Percentiles rank a stretch among this genome's conserved stretches.
Conservation (phyloP, 2,113 vertebrate genomes). For the Pollachius pollachius region DNA sequence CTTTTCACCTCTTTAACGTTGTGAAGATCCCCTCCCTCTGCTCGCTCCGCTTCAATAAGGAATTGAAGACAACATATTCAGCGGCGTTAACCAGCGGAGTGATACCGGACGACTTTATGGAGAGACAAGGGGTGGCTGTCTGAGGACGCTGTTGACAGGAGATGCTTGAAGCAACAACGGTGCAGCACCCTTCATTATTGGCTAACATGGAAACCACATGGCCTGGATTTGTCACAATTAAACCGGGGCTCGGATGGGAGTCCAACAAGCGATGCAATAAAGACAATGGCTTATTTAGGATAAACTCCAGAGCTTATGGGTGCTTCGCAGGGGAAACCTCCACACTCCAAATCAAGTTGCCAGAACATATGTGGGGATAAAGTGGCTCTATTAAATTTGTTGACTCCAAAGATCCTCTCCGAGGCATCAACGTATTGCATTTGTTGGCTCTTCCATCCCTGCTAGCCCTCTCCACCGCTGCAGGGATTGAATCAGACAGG, state of each 20-base stretch:
- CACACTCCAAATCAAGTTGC: constrained; percentile 70
- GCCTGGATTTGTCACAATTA: constrained; percentile 75
- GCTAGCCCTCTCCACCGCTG: constrained; percentile 61
- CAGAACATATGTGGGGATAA: constrained; percentile 75
- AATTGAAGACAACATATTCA: constrained; percentile 24
- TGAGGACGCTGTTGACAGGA: constrained; percentile 50
- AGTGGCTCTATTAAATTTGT: constrained; percentile 76
- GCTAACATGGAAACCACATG: constrained; percentile 63
- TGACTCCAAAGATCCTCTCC: constrained; percentile 72
- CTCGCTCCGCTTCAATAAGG: constrained; percentile 24
- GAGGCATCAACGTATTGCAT: constrained; percentile 72
- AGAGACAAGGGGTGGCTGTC: constrained; percentile 29
- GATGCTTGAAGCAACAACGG: constrained; percentile 49
- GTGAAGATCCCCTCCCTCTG: constrained; percentile 40
- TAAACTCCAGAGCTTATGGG: constrained; percentile 60
- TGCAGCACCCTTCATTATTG: constrained; percentile 56
- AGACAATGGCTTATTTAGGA: constrained; percentile 71
- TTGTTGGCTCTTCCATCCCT: constrained; percentile 71
- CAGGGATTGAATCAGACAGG: constrained; percentile 78
- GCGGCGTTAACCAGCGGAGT: constrained; percentile 34
- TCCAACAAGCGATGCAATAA: constrained; percentile 62
- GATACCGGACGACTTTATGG: constrained; percentile 43
- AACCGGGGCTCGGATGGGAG: constrained; percentile 64
- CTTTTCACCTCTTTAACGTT: constrained; percentile 35
- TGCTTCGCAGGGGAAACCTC: constrained; percentile 56